Percentiles rank a stretch among this genome's conserved stretches.
phyloP scores from a whole-genome alignment of 2,113 vertebrate species.

The Sylvietta virens region DNA sequence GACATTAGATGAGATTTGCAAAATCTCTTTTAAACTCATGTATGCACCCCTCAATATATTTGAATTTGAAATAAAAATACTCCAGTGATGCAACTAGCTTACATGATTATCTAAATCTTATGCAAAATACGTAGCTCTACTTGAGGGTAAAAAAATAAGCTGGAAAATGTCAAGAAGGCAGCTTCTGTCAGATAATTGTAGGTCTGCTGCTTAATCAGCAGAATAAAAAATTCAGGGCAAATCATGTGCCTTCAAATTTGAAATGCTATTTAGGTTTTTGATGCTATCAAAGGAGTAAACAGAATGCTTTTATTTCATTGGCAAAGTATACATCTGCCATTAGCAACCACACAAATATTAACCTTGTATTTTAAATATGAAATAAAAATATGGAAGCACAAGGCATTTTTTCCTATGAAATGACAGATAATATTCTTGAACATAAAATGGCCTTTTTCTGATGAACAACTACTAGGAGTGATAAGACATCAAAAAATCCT shows the following conservation, averaged over 20 bases:
- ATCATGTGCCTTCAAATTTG: neutral
- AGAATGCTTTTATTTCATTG: neutral
- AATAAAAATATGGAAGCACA: neutral
- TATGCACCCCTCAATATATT: neutral
- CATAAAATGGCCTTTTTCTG: neutral
- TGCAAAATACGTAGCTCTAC: constrained; percentile 8
- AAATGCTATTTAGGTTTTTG: neutral
- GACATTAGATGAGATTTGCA: neutral
- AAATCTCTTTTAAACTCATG: neutral
- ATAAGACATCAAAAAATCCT: neutral
- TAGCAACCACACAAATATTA: neutral
- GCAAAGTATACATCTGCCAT: neutral
- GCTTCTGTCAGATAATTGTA: constrained; percentile 9
- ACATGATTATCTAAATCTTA: constrained; percentile 33
- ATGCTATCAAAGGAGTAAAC: neutral
- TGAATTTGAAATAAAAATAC: constrained; percentile 27
- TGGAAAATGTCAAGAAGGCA: constrained; percentile 47
- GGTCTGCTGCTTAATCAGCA: constrained; percentile 11
- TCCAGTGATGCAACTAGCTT: constrained; percentile 8
- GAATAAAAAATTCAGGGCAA: neutral
- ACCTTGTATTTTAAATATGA: neutral
- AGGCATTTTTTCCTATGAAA: neutral
- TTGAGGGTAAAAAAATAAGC: constrained; percentile 19
- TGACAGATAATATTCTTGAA: neutral
- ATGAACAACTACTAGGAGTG: neutral